These are phyloP conservation scores for Melanostigma gelatinosum DNA, from an alignment of 2,113 vertebrate species.

Conservation along the genomic window DNA sequence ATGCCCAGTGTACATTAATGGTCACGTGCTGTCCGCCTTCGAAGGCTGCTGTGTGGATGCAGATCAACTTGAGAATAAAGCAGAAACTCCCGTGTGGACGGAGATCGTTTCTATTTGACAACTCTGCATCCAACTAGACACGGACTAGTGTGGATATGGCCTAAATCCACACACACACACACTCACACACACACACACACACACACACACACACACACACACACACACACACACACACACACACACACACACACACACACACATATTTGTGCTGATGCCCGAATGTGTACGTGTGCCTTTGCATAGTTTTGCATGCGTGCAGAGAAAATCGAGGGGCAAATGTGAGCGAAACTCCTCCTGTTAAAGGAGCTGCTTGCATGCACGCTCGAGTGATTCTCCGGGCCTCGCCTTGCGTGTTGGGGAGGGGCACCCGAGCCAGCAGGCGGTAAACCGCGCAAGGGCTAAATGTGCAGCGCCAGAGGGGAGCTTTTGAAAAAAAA, in stretches of 20 bases:
- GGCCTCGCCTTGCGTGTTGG: constrained; percentile 31
- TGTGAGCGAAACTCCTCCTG: constrained; percentile 38
- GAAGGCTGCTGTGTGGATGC: too few species aligned
- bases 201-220: too few species aligned
- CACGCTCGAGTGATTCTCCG: constrained; percentile 39
- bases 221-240: too few species aligned
- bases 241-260: neutral
- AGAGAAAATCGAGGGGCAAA: constrained; percentile 8
- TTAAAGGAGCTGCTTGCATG: constrained; percentile 41
- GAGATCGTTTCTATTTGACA: too few species aligned
- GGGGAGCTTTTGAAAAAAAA: constrained; percentile 11
- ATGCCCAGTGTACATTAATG: too few species aligned
- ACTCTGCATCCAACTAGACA: too few species aligned
- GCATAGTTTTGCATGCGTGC: constrained; percentile 18
- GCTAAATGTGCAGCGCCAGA: constrained; percentile 39
- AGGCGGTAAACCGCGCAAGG: constrained; percentile 38
- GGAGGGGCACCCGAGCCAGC: constrained; percentile 32
- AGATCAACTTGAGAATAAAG: too few species aligned
- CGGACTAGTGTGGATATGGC: too few species aligned
- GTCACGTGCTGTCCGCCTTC: too few species aligned
- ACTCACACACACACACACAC: too few species aligned
- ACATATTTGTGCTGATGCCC: neutral
- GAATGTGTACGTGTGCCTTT: neutral
- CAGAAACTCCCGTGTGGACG: too few species aligned
- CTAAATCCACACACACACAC: too few species aligned